Base-by-base conservation (phyloP, 1,140 invertebrate genomes). In the Globodera rostochiensis region DNA sequence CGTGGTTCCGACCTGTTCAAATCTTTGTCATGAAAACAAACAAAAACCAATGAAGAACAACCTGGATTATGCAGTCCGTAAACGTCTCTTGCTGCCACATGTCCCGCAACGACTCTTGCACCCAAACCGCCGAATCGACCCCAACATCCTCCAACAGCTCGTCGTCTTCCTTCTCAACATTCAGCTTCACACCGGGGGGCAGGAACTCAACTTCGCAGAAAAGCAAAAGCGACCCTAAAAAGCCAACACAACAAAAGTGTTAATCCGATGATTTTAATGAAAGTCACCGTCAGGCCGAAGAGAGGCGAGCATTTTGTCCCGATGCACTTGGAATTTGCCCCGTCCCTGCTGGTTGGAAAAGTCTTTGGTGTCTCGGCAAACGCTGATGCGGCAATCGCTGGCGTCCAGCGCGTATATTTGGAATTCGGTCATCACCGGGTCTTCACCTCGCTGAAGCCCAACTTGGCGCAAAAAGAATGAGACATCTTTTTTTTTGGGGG, bases 381-480 rank as follows among this genome's bases (percentile, higher is more conserved):
- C 87, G 64, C 76, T 84, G 49, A 86, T 83, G 7, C 83, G 80
- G 15, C 81, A 88, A 47, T 86, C 82, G 50, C 76, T 81, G 6
- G 70, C 78, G 79, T 87, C 85, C 15, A 85, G 74, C 66, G 86
- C 82, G 74, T 89, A 88, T 36, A 88, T 88, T 88, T 88, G 87
- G 46, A 88, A 88, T 60, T 88, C 87, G 13, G 87, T 88, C 87
- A 89, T 89, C 6, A 88, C 84, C 0, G 87, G 86, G 47, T 88
- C 87, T 46, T 86, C 86, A 36, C 86, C 85, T 1, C 85, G 69
- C 83, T 85, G 83, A 6, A 90, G 78, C 11, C 87, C 87, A 64
- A 88, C 88, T 87, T 88, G 87, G 60, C 87, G 80, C 47, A 88
- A 81, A 70, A 88, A 88, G 70, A 88, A 88, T 4, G 88, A 89